Conservation (phyloP, 2,888 invertebrate species). For the Dynastes maya region DNA sequence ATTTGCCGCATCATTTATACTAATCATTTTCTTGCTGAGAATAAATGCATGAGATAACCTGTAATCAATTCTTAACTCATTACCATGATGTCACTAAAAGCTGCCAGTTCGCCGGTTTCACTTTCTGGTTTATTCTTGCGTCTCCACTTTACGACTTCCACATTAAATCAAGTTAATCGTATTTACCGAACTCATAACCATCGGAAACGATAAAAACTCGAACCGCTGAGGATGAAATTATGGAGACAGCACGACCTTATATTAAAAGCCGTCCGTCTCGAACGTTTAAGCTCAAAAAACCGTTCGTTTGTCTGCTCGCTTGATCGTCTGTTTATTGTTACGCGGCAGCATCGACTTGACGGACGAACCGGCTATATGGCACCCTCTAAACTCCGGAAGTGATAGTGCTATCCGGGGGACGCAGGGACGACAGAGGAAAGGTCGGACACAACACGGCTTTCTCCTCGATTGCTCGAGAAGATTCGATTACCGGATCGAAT, state of each 20-base stretch:
- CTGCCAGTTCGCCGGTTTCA: too few species aligned
- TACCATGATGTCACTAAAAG: too few species aligned
- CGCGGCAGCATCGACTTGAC: constrained; percentile 33
- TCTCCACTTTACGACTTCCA: neutral
- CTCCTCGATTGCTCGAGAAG: constrained; percentile 61
- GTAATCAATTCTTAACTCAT: too few species aligned
- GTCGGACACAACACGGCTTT: constrained; percentile 56
- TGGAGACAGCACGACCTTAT: constrained; percentile 65
- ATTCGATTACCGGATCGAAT: constrained; percentile 44
- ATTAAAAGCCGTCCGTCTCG: constrained; percentile 66
- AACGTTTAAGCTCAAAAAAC: constrained; percentile 61
- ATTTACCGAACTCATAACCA: constrained; percentile 25
- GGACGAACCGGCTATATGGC: neutral
- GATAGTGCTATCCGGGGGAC: neutral
- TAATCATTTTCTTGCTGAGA: too few species aligned
- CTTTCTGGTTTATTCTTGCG: neutral
- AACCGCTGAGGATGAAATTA: constrained; percentile 57
- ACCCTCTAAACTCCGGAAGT: neutral
- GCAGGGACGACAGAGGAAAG: constrained; percentile 25
- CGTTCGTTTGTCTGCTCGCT: constrained; percentile 47
- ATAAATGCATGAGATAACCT: too few species aligned
- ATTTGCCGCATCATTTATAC: too few species aligned
- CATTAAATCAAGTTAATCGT: constrained; percentile 2
- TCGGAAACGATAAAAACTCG: constrained; percentile 27
- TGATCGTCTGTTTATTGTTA: constrained; percentile 65